Evolutionary conservation across 1,140 invertebrate genomes (phyloP).

Genomic region (Sinella curviseta): DNA sequence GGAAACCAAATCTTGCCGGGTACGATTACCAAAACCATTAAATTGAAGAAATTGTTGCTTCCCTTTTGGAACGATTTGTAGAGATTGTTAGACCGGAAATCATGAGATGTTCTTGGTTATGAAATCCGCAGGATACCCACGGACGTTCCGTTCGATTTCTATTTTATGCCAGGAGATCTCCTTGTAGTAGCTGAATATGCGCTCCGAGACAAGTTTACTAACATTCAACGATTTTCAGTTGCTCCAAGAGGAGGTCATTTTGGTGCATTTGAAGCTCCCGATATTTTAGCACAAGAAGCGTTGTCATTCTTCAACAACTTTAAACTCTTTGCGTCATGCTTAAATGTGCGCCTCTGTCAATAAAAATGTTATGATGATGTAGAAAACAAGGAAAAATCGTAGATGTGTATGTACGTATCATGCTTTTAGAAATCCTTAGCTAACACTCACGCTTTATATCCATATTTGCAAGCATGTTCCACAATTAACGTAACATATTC

Average conservation of each 20-base stretch:
- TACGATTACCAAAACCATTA: too few species aligned
- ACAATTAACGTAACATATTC: too few species aligned
- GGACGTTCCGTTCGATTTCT: background rate
- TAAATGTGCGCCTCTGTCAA: too few species aligned
- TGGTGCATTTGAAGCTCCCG: background rate
- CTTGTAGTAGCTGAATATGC: background rate
- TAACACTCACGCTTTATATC: too few species aligned
- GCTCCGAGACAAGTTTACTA: background rate
- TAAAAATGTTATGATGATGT: too few species aligned
- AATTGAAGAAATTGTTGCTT: background rate
- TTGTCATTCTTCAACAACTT: slow-evolving; percentile 6
- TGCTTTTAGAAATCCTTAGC: too few species aligned
- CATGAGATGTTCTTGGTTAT: background rate
- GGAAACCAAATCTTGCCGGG: slow-evolving; percentile 57
- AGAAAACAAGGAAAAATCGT: too few species aligned
- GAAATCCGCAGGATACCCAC: slow-evolving; percentile 4
- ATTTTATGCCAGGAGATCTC: background rate
- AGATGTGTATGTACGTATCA: too few species aligned
- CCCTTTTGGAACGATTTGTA: background rate
- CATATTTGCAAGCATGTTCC: too few species aligned
- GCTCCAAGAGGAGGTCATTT: slow-evolving; percentile 7
- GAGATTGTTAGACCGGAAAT: background rate
- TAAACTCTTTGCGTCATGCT: too few species aligned
- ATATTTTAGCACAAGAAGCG: background rate
- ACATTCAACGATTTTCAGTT: background rate